These are phyloP conservation scores for Pseudococcus longispinus DNA, from an alignment of 2,888 invertebrate genomes.

Conservation along the genomic window DNA sequence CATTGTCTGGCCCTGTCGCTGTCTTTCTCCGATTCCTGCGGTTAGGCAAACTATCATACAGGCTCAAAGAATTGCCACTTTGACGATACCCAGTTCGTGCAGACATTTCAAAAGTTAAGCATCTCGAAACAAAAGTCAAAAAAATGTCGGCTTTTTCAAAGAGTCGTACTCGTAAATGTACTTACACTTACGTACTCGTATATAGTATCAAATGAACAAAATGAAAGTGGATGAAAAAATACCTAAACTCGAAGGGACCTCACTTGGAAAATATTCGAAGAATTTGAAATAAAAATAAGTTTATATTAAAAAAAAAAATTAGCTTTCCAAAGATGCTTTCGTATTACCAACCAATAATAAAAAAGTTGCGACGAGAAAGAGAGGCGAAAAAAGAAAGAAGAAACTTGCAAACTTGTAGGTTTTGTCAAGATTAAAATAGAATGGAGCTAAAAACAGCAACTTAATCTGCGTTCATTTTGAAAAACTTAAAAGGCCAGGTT, in stretches of 20 bases:
- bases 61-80: no score
- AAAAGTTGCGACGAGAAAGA: neutral
- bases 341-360: neutral
- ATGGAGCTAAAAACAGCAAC: neutral
- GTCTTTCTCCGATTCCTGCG: no score
- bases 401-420: neutral
- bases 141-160: no score
- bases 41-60: no score
- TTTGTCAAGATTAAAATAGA: slow-evolving; percentile 4
- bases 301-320: neutral
- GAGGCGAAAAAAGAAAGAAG: neutral
- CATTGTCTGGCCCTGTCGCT: no score
- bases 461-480: neutral
- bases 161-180: neutral
- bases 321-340: neutral
- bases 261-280: neutral
- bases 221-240: neutral
- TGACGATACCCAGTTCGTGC: no score
- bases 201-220: neutral
- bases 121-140: no score
- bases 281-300: neutral
- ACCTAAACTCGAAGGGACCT: neutral
- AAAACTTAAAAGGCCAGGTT: neutral
- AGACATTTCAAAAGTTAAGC: no score
- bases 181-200: neutral